Evolutionary conservation across 2,797 vertebrate species (phyloP).

Genomic region (Eulemur mongoz): DNA sequence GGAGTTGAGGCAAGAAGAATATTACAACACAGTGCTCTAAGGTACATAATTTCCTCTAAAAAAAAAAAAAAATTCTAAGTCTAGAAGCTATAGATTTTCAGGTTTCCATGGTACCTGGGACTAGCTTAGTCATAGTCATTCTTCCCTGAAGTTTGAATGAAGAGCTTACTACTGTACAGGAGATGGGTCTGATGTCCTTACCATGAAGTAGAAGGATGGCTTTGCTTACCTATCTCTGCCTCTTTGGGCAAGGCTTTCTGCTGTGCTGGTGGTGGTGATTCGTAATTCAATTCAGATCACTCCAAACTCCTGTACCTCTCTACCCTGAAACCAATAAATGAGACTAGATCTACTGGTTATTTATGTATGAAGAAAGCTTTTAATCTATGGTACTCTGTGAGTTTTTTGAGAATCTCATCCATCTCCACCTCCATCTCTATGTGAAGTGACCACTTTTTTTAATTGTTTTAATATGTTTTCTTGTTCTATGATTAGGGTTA

Average conservation of each 20-base stretch:
- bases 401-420: neutral
- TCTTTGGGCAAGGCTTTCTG: neutral
- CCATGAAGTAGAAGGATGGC: accelerated
- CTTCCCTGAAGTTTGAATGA: neutral
- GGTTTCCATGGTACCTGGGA: neutral
- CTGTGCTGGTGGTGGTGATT: accelerated
- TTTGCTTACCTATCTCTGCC: accelerated
- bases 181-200: neutral
- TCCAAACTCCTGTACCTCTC: neutral
- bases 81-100: neutral
- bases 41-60: neutral
- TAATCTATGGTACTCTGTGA: neutral
- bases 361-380: neutral
- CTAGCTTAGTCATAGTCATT: neutral
- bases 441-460: neutral
- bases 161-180: neutral
- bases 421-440: neutral
- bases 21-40: neutral
- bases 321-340: neutral
- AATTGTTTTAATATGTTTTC: neutral
- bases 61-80: neutral
- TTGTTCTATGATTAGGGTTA: neutral
- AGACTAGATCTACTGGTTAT: neutral
- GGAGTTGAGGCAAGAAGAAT: neutral
- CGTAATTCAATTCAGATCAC: neutral